A percentile compares a stretch with the other conserved stretches of the same genome.
Evolutionary conservation across 2,888 invertebrate genomes (phyloP).

Genomic region (Orchesella flavescens): DNA sequence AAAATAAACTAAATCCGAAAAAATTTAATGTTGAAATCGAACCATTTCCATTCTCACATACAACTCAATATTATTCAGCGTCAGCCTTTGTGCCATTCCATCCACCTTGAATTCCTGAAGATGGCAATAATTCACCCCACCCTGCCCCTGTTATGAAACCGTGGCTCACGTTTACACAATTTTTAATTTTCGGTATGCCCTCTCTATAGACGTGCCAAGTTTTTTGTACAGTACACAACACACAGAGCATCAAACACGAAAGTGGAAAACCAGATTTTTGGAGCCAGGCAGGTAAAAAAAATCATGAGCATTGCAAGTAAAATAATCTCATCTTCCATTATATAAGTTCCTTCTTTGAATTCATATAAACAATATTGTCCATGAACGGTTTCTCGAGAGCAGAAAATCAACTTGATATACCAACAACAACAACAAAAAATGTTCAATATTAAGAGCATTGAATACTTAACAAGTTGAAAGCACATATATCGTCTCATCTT

Average conservation of each 20-base stretch:
- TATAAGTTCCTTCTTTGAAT: background rate
- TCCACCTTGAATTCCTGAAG: conserved; percentile 35
- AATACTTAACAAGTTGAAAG: no score
- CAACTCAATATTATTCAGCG: no score
- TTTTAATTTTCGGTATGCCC: conserved; percentile 34
- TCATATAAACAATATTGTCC: background rate
- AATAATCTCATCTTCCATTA: conserved; percentile 1
- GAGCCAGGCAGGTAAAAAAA: conserved; percentile 35
- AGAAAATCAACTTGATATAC: no score
- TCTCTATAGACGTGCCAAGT: conserved; percentile 12
- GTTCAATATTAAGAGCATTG: no score
- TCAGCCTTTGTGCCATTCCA: background rate
- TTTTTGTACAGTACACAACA: background rate
- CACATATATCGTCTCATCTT: no score
- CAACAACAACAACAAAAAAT: no score
- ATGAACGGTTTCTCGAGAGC: background rate
- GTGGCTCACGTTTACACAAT: conserved; percentile 44
- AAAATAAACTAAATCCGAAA: no score
- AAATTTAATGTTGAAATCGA: no score
- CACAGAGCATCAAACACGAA: background rate
- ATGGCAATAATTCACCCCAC: conserved; percentile 48
- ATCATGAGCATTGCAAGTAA: conserved; percentile 10
- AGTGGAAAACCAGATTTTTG: conserved; percentile 46
- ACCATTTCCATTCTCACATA: no score
- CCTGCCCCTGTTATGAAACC: conserved; percentile 50